Conservation (phyloP, 1,140 invertebrate genomes). For the Penaeus indicus region DNA sequence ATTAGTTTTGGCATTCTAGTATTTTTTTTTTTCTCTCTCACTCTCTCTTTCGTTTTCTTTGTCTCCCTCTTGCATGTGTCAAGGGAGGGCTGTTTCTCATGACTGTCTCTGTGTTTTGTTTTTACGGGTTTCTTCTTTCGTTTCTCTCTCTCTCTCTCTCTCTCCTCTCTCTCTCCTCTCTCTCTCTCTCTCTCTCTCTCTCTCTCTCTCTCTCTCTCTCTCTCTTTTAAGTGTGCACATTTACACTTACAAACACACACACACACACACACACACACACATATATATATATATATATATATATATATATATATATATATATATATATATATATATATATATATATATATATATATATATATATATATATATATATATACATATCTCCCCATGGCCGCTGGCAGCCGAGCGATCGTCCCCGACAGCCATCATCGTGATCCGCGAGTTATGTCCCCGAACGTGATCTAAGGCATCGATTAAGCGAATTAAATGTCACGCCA, state of each 20-base stretch:
- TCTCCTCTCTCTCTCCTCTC: no score
- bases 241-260: neutral
- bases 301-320: constrained; percentile 2
- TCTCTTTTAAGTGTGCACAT: neutral
- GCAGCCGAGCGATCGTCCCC: neutral
- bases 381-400: neutral
- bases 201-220: no score
- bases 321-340: neutral
- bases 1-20: no score
- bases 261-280: neutral
- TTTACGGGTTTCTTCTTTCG: neutral
- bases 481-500: no score
- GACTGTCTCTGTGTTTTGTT: neutral
- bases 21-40: no score
- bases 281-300: constrained; percentile 6
- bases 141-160: no score
- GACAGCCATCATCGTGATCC: no score
- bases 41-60: no score
- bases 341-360: constrained; percentile 2
- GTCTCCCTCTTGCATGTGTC: neutral
- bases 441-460: no score
- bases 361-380: constrained; percentile 1
- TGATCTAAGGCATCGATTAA: no score
- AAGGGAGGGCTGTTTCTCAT: neutral
- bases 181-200: neutral